Percentiles rank a stretch among this genome's conserved stretches.
Conservation (phyloP, 1,140 invertebrate species). For the Philopotamus ludificatus region DNA sequence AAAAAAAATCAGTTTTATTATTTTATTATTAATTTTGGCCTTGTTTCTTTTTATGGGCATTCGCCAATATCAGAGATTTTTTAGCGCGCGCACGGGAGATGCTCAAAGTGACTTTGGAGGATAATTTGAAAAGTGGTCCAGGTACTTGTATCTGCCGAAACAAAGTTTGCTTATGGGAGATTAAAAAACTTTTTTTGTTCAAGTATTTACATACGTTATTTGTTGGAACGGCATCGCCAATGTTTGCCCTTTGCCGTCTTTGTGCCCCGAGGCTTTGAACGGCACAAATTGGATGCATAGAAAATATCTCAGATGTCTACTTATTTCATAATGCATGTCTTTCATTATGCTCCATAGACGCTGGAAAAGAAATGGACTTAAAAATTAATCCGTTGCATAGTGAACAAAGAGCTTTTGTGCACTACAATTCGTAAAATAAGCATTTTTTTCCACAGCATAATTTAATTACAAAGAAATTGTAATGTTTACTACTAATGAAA, state of each 20-base stretch:
- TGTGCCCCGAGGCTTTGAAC: slow-evolving; percentile 12
- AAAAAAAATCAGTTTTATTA: too few relatives aligned
- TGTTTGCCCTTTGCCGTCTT: slow-evolving; percentile 15
- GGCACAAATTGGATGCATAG: slow-evolving; percentile 24
- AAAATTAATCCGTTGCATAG: too few relatives aligned
- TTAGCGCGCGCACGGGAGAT: not conserved
- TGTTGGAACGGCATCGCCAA: slow-evolving; percentile 3
- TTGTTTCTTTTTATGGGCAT: not conserved
- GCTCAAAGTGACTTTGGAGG: not conserved
- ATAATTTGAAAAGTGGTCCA: slow-evolving; percentile 6
- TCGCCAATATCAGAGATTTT: not conserved
- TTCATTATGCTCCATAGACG: not conserved
- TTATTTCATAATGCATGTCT: slow-evolving; percentile 15
- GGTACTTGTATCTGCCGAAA: slow-evolving; percentile 8
- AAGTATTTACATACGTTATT: slow-evolving; percentile 24
- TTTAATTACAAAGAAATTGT: too few relatives aligned
- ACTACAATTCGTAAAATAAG: too few relatives aligned
- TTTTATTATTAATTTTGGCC: not conserved
- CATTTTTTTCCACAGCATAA: too few relatives aligned
- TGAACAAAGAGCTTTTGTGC: too few relatives aligned
- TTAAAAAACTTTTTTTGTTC: slow-evolving; percentile 21
- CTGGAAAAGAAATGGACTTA: not conserved
- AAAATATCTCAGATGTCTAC: slow-evolving; percentile 8
- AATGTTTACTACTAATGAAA: too few relatives aligned
- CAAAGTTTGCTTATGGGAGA: slow-evolving; percentile 24